Conservation (phyloP, 37 sponge, comb jelly and placozoan species). For the Halichondria panicea region DNA sequence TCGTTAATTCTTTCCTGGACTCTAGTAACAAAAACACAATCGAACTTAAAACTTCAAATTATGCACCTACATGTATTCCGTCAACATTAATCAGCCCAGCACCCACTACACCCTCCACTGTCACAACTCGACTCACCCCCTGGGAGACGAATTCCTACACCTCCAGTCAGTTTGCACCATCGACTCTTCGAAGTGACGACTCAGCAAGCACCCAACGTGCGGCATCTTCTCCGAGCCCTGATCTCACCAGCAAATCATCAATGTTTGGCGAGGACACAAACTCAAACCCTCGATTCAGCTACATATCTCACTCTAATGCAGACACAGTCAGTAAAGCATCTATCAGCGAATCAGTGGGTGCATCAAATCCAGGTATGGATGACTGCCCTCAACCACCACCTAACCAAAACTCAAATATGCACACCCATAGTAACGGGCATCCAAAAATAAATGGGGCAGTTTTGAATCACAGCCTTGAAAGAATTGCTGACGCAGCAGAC, state of each 20-base stretch:
- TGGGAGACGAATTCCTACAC: not conserved
- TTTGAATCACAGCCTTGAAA: not conserved
- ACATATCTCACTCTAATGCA: not conserved
- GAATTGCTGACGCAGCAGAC: not conserved
- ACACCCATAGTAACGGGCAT: not conserved
- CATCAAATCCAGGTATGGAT: not conserved
- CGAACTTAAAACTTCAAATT: no score
- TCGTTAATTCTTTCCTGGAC: no score
- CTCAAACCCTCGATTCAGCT: not conserved
- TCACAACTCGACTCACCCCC: not conserved
- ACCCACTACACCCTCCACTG: not conserved
- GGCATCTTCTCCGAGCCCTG: slow-evolving; percentile 7
- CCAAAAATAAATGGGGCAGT: not conserved
- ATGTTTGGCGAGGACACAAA: slow-evolving; percentile 10
- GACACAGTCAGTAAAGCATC: slow-evolving; percentile 21
- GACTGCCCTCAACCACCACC: not conserved
- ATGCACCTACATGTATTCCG: no score
- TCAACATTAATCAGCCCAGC: no score
- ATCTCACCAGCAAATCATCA: not conserved
- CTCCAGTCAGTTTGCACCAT: not conserved
- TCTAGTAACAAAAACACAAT: no score
- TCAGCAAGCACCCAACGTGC: not conserved
- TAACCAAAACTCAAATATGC: not conserved
- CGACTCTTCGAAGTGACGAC: no score
- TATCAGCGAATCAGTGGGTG: slow-evolving; percentile 13